phyloP scores from a whole-genome alignment of 30 jellyfish, hydroid and myxozoan species.

The Cassiopea andromeda region DNA sequence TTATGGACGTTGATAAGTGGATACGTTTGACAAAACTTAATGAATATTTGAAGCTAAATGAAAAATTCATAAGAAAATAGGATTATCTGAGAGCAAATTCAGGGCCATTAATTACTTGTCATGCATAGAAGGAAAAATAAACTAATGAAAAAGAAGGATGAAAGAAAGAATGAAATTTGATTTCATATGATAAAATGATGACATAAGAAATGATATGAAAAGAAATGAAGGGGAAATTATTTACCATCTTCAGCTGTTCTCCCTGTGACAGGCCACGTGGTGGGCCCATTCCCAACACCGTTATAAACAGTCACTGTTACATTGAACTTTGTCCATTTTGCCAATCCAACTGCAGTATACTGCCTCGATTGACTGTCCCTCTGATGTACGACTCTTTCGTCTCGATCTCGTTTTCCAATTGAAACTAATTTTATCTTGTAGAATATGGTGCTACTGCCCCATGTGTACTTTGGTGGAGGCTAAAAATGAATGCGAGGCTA shows the following conservation, averaged over 20 bases:
- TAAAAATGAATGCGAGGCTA: constrained; percentile 6
- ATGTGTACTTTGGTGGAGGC: constrained; percentile 91
- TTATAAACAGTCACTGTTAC: constrained; percentile 78
- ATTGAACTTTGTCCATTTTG: constrained; percentile 80
- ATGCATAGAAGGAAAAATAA: too few species aligned
- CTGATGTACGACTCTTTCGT: constrained; percentile 33
- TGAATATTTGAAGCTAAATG: too few species aligned
- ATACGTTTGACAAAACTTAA: too few species aligned
- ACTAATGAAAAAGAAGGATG: too few species aligned
- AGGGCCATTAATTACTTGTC: too few species aligned
- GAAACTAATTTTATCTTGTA: constrained; percentile 78
- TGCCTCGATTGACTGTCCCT: constrained; percentile 86
- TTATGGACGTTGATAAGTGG: background rate
- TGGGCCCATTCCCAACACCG: constrained; percentile 86
- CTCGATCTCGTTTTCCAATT: constrained; percentile 65
- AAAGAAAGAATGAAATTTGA: too few species aligned
- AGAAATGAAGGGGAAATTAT: background rate
- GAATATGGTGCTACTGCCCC: constrained; percentile 90
- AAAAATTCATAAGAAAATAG: too few species aligned
- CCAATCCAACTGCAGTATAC: constrained; percentile 71
- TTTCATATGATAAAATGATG: too few species aligned
- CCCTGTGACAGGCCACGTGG: constrained; percentile 65
- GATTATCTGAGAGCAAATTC: too few species aligned
- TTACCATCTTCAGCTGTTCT: constrained; percentile 95
- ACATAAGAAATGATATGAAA: background rate